Conservation (phyloP, 2,888 invertebrate species). For the Ellobium chinense region DNA sequence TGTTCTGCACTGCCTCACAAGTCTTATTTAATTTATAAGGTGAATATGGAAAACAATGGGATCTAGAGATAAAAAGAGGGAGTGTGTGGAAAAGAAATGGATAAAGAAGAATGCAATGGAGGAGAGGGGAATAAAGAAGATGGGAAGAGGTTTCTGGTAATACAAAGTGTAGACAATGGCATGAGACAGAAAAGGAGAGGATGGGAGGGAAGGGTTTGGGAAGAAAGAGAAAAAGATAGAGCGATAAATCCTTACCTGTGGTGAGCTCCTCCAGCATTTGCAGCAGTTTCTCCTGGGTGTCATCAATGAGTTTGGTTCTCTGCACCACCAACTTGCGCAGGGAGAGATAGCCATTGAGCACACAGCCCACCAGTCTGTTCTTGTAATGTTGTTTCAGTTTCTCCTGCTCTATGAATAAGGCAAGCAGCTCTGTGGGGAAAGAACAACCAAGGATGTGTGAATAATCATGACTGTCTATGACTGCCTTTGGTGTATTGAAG, state of each 20-base stretch:
- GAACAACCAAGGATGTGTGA: too few species aligned
- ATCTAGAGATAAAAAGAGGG: too few species aligned
- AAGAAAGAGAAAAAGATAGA: neutral
- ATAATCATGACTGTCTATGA: too few species aligned
- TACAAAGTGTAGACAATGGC: too few species aligned
- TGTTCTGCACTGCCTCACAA: too few species aligned
- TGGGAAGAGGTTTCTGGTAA: too few species aligned
- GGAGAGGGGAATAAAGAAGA: too few species aligned
- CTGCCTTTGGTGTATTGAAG: too few species aligned
- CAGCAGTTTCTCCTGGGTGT: conserved; percentile 95
- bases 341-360: conserved; percentile 95
- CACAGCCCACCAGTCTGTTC: conserved; percentile 91
- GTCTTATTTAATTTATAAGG: too few species aligned
- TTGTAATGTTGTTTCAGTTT: conserved; percentile 94
- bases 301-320: conserved; percentile 95
- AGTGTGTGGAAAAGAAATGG: too few species aligned
- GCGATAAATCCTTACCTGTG: conserved; percentile 82
- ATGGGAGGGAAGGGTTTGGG: neutral
- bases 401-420: conserved; percentile 92
- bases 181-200: neutral
- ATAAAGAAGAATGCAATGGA: too few species aligned
- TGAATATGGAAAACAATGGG: too few species aligned
- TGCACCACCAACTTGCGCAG: conserved; percentile 94
- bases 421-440: conserved; percentile 85
- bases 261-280: conserved; percentile 97